phyloP scores from a whole-genome alignment of 2,113 vertebrate genomes.

The Tretioscincus oriximinensis region DNA sequence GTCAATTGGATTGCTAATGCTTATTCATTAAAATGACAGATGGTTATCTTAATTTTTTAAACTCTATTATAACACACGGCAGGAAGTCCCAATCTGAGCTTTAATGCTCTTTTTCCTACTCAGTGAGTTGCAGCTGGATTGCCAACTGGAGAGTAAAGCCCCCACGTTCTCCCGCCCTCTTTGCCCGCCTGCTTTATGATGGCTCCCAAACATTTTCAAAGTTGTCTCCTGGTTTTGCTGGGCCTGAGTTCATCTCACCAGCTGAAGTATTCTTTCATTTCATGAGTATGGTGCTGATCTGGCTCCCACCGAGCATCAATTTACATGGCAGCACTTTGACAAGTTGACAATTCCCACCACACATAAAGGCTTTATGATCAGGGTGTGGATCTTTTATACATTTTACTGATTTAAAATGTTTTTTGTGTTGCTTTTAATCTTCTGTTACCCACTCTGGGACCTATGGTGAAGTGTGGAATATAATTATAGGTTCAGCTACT shows the following conservation, averaged over 20 bases:
- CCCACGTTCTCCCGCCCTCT: neutral
- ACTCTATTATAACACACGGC: neutral
- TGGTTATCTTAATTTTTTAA: conserved; percentile 30
- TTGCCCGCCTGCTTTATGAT: conserved; percentile 7
- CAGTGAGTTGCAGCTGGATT: conserved; percentile 17
- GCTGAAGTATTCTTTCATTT: neutral
- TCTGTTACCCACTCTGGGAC: too few species aligned
- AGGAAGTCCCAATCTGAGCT: conserved; percentile 24
- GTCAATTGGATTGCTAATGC: conserved; percentile 11
- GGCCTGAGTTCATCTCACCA: neutral
- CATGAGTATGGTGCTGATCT: too few species aligned
- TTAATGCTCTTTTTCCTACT: conserved; percentile 9
- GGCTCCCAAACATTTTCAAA: conserved; percentile 7
- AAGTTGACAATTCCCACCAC: too few species aligned
- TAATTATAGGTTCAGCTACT: too few species aligned
- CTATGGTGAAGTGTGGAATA: too few species aligned
- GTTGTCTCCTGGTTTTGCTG: neutral
- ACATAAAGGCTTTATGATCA: too few species aligned
- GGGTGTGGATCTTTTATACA: too few species aligned
- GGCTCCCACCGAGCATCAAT: too few species aligned
- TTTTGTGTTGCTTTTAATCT: too few species aligned
- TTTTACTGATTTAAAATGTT: too few species aligned
- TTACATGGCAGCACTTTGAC: too few species aligned
- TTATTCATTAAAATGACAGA: conserved; percentile 25
- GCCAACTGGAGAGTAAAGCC: conserved; percentile 11